Conservation (phyloP, 1,140 invertebrate species). For the Harlomillsia oculata region DNA sequence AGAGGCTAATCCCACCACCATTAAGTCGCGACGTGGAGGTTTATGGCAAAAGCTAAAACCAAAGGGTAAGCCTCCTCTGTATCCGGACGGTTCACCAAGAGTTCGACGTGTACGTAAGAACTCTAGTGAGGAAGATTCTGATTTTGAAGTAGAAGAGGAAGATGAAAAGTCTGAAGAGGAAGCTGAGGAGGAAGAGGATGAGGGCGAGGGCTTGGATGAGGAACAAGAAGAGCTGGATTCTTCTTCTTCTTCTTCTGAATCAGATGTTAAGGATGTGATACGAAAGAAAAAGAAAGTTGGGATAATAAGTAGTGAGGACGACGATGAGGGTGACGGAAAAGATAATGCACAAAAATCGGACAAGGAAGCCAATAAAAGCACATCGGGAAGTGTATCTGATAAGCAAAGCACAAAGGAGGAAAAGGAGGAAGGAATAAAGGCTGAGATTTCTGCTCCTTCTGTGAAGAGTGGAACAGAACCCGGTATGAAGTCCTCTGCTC, state of each 20-base stretch:
- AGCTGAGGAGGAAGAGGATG: constrained; percentile 16
- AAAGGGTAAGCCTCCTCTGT: constrained; percentile 14
- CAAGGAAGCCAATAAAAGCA: neutral
- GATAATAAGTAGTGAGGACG: constrained; percentile 8
- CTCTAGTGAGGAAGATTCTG: constrained; percentile 32
- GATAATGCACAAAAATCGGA: neutral
- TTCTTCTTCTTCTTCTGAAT: neutral
- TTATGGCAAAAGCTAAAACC: constrained; percentile 31
- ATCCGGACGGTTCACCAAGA: constrained; percentile 3
- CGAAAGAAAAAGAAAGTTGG: constrained; percentile 12
- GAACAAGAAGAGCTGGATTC: neutral
- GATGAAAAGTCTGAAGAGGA: constrained; percentile 23
- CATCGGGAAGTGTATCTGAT: neutral
- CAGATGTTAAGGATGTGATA: neutral
- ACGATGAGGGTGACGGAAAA: neutral
- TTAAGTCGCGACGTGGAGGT: constrained; percentile 31
- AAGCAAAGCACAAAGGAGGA: neutral
- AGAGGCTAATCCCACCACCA: constrained; percentile 27
- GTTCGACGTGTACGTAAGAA: constrained; percentile 13
- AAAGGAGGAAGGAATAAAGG: neutral
- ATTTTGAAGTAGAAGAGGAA: constrained; percentile 33
- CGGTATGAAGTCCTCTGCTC: too few species aligned
- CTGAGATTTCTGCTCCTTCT: neutral
- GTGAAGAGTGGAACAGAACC: too few species aligned
- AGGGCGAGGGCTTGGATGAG: neutral